phyloP scores from a whole-genome alignment of 2,797 vertebrate genomes.

The Taeniopygia guttata region DNA sequence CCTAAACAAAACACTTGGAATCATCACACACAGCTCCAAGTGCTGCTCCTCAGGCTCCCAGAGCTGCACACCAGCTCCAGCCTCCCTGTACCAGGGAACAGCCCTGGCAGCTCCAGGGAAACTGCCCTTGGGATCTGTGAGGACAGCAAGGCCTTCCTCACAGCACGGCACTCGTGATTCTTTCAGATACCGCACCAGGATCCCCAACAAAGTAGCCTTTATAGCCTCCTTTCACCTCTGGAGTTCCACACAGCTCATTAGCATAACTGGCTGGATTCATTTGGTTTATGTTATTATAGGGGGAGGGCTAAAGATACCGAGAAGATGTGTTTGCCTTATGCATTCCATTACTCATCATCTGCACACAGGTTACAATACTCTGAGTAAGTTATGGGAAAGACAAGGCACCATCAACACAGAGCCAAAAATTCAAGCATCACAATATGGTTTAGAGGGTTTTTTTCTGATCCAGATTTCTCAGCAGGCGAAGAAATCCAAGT shows the following conservation, averaged over 20 bases:
- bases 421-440: background rate
- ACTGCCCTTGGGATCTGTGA: rapidly evolving
- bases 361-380: background rate
- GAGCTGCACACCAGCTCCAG: background rate
- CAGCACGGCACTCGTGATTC: rapidly evolving
- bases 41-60: background rate
- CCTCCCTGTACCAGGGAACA: background rate
- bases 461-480: background rate
- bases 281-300: background rate
- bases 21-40: rapidly evolving
- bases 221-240: background rate
- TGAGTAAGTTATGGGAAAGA: background rate
- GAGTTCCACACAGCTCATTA: background rate
- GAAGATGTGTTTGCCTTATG: background rate
- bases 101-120: background rate
- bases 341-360: background rate
- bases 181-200: background rate
- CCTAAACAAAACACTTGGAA: background rate
- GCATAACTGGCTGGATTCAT: background rate
- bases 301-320: background rate
- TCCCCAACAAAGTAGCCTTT: background rate
- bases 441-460: background rate
- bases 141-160: background rate
- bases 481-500: background rate
- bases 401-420: background rate